Conservation (phyloP, 1,140 invertebrate genomes). For the Cataglyphis hispanica region DNA sequence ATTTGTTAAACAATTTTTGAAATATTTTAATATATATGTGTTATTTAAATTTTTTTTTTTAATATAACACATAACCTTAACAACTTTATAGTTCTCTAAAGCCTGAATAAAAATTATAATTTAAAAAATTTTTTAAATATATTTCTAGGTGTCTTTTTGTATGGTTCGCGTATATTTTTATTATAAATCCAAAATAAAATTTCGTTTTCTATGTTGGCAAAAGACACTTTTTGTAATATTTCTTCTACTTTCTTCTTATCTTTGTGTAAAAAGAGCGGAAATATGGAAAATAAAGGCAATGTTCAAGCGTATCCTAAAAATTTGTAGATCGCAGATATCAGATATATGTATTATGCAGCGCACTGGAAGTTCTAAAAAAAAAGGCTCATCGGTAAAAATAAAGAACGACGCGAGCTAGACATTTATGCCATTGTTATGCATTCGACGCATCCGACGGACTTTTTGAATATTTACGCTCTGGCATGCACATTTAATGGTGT, state of each 20-base stretch:
- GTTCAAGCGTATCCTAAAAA: neutral
- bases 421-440: constrained; percentile 52
- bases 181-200: neutral
- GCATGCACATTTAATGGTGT: constrained; percentile 42
- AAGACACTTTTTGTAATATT: neutral
- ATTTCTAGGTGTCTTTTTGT: neutral
- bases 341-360: neutral
- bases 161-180: neutral
- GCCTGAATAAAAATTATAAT: neutral
- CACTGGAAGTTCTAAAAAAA: constrained; percentile 3
- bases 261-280: neutral
- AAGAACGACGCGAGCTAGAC: constrained; percentile 40
- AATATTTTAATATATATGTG: constrained; percentile 3
- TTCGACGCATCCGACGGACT: constrained; percentile 33
- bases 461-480: constrained; percentile 55
- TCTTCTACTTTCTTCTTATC: no score
- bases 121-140: neutral
- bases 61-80: no score
- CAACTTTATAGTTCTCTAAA: neutral
- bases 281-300: neutral
- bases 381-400: constrained; percentile 40
- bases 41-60: neutral
- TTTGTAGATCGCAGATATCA: constrained; percentile 13
- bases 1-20: neutral
- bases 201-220: neutral